phyloP scores from a whole-genome alignment of 1,140 invertebrate genomes.

The Drosophila suzukii region DNA sequence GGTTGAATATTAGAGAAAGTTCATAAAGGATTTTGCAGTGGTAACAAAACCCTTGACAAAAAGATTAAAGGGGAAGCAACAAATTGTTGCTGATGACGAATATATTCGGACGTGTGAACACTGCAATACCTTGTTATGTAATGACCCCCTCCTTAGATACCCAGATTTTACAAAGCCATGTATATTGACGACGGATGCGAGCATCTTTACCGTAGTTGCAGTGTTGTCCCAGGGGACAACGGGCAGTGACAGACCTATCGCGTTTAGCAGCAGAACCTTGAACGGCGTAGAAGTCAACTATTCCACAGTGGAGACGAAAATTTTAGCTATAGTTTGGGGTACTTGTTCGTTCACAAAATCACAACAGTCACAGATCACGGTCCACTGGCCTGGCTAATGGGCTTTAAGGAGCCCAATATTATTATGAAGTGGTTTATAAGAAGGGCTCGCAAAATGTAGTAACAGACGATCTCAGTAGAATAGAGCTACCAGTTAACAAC shows the following conservation, averaged over 20 bases:
- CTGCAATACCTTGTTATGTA: not conserved
- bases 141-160: not conserved
- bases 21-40: not conserved
- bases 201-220: not conserved
- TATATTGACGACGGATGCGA: not conserved
- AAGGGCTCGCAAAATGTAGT: not conserved
- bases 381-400: not conserved
- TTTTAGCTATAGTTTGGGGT: not conserved
- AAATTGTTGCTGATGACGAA: too few species aligned
- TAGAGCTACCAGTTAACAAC: not conserved
- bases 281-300: not conserved
- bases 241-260: not conserved
- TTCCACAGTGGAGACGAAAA: not conserved
- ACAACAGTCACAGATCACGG: not conserved
- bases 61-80: too few species aligned
- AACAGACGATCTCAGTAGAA: not conserved
- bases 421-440: not conserved
- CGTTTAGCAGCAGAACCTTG: not conserved
- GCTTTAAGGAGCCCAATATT: conserved; percentile 3
- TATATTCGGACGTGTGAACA: not conserved
- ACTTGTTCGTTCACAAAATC: not conserved
- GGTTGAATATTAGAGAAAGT: too few species aligned
- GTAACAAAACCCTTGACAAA: too few species aligned
- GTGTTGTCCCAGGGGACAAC: not conserved
- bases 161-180: not conserved